phyloP scores from a whole-genome alignment of 2,113 vertebrate genomes.

The Bubo bubo region DNA sequence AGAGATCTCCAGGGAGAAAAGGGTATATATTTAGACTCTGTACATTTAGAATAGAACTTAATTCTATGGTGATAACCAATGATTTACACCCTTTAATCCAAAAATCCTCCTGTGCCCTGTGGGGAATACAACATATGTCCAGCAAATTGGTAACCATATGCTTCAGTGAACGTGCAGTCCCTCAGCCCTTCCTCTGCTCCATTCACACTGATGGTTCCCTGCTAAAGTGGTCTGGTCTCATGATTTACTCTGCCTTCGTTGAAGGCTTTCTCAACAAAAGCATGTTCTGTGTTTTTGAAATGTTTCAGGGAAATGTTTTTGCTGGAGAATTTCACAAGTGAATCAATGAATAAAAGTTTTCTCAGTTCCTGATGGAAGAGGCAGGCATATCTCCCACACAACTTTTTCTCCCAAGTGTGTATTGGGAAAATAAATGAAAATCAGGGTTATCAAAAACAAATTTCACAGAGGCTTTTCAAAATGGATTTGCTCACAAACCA shows the following conservation, averaged over 20 bases:
- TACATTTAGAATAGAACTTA: conserved; percentile 52
- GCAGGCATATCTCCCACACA: neutral
- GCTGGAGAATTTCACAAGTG: neutral
- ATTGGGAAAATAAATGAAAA: neutral
- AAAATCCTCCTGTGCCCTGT: conserved; percentile 47
- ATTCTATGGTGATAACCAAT: conserved; percentile 62
- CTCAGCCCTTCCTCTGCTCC: conserved; percentile 9
- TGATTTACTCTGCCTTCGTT: neutral
- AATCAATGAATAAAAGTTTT: neutral
- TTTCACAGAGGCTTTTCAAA: neutral
- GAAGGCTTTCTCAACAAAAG: neutral
- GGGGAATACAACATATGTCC: conserved; percentile 52
- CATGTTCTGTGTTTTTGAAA: neutral
- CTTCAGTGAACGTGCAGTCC: neutral
- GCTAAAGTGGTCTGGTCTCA: neutral
- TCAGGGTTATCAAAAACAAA: neutral
- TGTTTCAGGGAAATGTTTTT: conserved; percentile 17
- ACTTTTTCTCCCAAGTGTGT: neutral
- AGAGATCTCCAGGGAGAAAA: conserved; percentile 44
- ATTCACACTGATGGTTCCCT: neutral
- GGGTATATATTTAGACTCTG: conserved; percentile 56
- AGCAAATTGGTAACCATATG: conserved; percentile 67
- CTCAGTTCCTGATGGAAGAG: neutral
- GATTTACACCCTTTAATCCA: conserved; percentile 62
- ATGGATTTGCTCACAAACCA: neutral